A percentile compares a stretch with the other conserved stretches of the same genome.
Conservation (phyloP, 1,140 invertebrate genomes). For the Halesus radiatus region DNA sequence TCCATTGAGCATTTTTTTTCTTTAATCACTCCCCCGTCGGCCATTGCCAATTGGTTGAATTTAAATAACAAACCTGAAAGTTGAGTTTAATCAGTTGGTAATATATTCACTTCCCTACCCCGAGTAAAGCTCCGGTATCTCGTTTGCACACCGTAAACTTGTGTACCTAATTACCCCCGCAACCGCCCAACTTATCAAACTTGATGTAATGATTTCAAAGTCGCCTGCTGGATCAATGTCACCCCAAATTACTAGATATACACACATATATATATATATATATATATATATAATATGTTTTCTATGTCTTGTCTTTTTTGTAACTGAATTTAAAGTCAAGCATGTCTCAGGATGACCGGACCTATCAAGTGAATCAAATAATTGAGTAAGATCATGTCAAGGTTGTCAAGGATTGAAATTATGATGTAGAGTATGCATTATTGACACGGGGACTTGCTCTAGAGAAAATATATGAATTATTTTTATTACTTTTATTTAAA, state of each 20-base stretch:
- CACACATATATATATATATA: too few species aligned
- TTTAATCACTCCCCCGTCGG: constrained; percentile 1
- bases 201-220: neutral
- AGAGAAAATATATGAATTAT: too few species aligned
- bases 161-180: constrained; percentile 50
- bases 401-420: too few species aligned
- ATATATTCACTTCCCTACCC: constrained; percentile 18
- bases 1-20: neutral
- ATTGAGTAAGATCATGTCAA: too few species aligned
- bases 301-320: too few species aligned
- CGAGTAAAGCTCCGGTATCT: neutral
- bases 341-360: too few species aligned
- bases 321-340: too few species aligned
- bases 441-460: too few species aligned
- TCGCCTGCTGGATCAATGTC: neutral
- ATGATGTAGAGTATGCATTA: too few species aligned
- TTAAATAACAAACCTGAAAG: constrained; percentile 43
- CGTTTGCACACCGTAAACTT: constrained; percentile 54
- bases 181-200: neutral
- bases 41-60: constrained; percentile 19
- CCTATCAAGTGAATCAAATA: too few species aligned
- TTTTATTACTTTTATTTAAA: too few species aligned
- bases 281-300: too few species aligned
- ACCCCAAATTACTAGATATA: neutral
- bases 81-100: constrained; percentile 48